Evolutionary conservation across 2,797 vertebrate species (phyloP), one percentile per base, ranked within the genome.

Genomic region (Bucorvus abyssinicus): DNA sequence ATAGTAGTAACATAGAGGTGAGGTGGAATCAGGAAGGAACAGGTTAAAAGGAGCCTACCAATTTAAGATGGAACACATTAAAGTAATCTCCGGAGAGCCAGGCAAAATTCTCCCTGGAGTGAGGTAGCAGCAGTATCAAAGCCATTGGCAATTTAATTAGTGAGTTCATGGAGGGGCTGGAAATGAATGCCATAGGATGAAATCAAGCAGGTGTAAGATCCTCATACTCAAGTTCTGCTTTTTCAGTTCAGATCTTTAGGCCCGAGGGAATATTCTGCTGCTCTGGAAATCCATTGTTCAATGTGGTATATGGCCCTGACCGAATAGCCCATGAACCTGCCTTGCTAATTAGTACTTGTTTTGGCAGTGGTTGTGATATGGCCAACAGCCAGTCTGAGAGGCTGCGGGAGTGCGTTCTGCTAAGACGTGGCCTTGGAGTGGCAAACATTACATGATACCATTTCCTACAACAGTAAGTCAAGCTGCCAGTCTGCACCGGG

Each of bases 81-180:
- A 92, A 97, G 94, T 93, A 90, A 94, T 84, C 91, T 95, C 95
- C 52, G 75, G 94, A 90, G 96, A 89, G 80, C 53, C 69, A 90
- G 86, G 57, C 75, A 95, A 65, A 96, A 89, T 78, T 91, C 71
- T 92, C 94, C 71, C 88, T 52, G 82, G 84, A 89, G 86, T 84
- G 88, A 94, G 79, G 93, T 55, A 94, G 50, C 96, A 63, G 90
- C 84, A 45, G 75, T 92, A 93, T 87, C 81, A 93, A 85, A 97
- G 92, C 92, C 94, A 49, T 50, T 95, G 96, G 90, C 94, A 96
- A 94, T 96, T 97, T 94, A 95, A 96, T 97, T 96, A 96, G 84
- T 67, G 81, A 84, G 78, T 95, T 93, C 69, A 7, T 81, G 64
- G 71, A 87, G 61, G 88, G 38, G 40, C 55, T 95, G 76, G 84